A percentile compares a stretch with the other conserved stretches of the same genome.
phyloP scores from a whole-genome alignment of 2,113 vertebrate species.

The Opisthocomus hoazin region DNA sequence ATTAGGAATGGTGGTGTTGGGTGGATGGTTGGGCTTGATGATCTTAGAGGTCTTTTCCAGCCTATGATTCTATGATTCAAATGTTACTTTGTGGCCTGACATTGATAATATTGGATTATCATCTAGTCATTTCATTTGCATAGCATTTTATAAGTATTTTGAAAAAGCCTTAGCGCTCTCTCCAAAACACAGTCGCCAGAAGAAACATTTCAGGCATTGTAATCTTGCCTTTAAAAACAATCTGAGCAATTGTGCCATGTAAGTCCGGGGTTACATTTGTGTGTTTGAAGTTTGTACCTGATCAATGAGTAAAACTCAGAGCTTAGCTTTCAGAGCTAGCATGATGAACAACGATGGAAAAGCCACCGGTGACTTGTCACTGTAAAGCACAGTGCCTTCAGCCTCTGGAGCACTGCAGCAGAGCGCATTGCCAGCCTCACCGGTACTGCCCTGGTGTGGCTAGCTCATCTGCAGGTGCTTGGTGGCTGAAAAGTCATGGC shows the following conservation, averaged over 20 bases:
- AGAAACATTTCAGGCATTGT: not conserved
- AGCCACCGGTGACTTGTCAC: fast-evolving
- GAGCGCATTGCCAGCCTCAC: fast-evolving
- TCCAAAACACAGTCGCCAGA: not conserved
- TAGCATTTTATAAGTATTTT: not conserved
- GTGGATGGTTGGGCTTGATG: too few relatives aligned
- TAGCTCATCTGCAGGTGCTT: not conserved
- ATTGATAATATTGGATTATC: not conserved
- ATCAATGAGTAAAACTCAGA: not conserved
- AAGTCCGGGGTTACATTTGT: not conserved
- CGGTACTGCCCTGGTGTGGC: not conserved
- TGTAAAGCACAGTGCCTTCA: not conserved
- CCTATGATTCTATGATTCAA: too few relatives aligned
- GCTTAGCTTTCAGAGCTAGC: not conserved
- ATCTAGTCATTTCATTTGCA: not conserved
- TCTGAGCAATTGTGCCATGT: not conserved
- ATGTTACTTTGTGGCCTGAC: not conserved
- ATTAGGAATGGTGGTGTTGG: too few relatives aligned
- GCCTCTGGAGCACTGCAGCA: not conserved
- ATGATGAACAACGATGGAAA: not conserved
- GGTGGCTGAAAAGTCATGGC: too few relatives aligned
- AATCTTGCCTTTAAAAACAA: not conserved
- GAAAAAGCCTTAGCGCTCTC: not conserved
- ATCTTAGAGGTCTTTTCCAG: too few relatives aligned
- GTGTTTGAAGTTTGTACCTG: not conserved